phyloP scores from a whole-genome alignment of 2,797 vertebrate species.

The Thaleichthys pacificus region DNA sequence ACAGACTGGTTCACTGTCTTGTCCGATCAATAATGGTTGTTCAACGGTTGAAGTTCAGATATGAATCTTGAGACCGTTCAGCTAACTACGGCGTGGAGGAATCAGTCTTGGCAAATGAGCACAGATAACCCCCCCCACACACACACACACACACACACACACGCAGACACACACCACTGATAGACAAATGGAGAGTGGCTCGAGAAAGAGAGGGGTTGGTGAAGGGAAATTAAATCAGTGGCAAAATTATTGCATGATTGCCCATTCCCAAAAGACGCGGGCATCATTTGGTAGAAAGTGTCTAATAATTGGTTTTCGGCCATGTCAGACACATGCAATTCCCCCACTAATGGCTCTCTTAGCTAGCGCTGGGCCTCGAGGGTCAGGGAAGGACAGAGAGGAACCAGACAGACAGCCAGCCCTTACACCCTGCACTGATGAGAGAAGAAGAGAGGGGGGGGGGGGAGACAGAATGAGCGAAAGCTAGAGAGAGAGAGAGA shows the following conservation, averaged over 20 bases:
- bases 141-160: too few species aligned
- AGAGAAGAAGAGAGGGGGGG: slow-evolving; percentile 35
- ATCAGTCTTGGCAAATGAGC: slow-evolving; percentile 59
- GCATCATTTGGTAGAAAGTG: slow-evolving; percentile 99
- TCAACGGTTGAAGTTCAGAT: slow-evolving; percentile 73
- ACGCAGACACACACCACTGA: neutral
- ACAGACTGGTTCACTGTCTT: slow-evolving; percentile 14
- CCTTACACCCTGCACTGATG: slow-evolving; percentile 36
- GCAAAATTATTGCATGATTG: slow-evolving; percentile 99
- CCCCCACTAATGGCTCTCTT: slow-evolving; percentile 93
- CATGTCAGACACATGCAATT: slow-evolving; percentile 98
- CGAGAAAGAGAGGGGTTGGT: slow-evolving; percentile 58
- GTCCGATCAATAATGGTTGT: slow-evolving; percentile 65
- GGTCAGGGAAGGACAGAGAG: slow-evolving; percentile 88
- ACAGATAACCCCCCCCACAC: slow-evolving; percentile 66
- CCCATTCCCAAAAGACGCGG: slow-evolving; percentile 94
- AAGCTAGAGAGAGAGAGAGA: slow-evolving; percentile 32
- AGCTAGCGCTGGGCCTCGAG: slow-evolving; percentile 88
- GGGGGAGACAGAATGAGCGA: neutral
- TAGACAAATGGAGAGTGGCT: slow-evolving; percentile 31
- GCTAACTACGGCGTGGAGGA: slow-evolving; percentile 28
- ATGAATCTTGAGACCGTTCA: slow-evolving; percentile 63
- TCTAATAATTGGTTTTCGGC: slow-evolving; percentile 99
- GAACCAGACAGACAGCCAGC: slow-evolving; percentile 58
- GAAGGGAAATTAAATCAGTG: slow-evolving; percentile 98